These are phyloP conservation scores for Sinocyclocheilus anshuiensis DNA, from an alignment of 2,113 vertebrate species.

Conservation along the genomic window DNA sequence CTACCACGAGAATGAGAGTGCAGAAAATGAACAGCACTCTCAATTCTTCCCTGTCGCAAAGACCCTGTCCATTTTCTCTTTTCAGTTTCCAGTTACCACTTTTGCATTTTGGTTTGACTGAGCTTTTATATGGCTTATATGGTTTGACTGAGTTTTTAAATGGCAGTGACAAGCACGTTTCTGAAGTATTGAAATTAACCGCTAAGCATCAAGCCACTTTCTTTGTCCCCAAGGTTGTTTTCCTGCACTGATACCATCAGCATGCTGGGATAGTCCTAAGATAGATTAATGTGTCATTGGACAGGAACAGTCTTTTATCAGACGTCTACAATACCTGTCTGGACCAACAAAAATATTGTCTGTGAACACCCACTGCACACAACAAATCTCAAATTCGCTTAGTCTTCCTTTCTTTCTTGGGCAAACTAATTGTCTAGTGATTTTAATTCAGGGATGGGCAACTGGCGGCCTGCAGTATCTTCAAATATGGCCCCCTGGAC, in stretches of 20 bases:
- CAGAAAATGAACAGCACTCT: not conserved
- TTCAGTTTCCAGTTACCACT: not conserved
- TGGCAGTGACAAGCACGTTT: not conserved
- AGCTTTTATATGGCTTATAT: not conserved
- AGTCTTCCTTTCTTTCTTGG: not conserved
- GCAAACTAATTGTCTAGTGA: not conserved
- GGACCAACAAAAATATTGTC: constrained; percentile 58
- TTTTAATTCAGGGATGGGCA: no score
- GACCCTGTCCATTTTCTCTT: not conserved
- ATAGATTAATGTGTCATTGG: constrained; percentile 75
- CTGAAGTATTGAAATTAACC: constrained; percentile 13
- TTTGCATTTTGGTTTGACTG: not conserved
- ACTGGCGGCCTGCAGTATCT: no score
- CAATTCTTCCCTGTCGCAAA: not conserved
- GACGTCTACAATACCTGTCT: constrained; percentile 53
- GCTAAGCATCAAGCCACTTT: not conserved
- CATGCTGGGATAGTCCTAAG: constrained; percentile 63
- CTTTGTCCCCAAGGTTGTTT: constrained; percentile 69
- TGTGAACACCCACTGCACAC: constrained; percentile 42
- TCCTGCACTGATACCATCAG: constrained; percentile 65
- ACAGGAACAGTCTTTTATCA: constrained; percentile 68
- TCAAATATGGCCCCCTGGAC: no score
- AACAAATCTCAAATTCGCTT: not conserved
- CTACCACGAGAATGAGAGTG: not conserved
- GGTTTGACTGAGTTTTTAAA: no score